Evolutionary conservation across 2,113 vertebrate genomes (phyloP), one percentile per base, ranked within the genome.

Genomic region (Cryptomyrus ogoouensis): DNA sequence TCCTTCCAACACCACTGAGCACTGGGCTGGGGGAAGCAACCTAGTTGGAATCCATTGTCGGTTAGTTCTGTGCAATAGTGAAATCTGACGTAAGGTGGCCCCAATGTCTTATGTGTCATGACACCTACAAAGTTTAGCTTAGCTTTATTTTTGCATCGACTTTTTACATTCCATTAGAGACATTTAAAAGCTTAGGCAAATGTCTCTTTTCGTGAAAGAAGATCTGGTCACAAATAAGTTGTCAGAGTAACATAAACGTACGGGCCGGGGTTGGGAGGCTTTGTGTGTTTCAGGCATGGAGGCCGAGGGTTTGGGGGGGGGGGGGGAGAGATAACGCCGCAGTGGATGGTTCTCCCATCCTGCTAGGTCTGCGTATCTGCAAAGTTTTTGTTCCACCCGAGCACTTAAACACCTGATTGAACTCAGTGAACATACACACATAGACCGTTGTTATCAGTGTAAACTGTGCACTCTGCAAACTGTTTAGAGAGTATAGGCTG

Each of bases 211-310:
- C 5, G 74, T 42, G 74, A 80, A 80, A 19, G 35, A 42, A 39
- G 74, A 39, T n/a, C 46, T 85, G 21, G 42, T 27, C 44, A 44
- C 42, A 49, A 85, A 85, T 50, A 86, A 86, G 83, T 86, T 86
- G 83, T 86, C 83, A 86, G 47, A 86, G 83, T 86, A 86, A 50
- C 47, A 24, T 86, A 50, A 86, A 86, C 83, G 46, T 21, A 24
- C 0, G 42, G 39, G 42, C 9, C 47, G 44, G 6, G 10, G 83
- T n/a, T 85, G 83, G 83, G 8, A 49, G 42, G 46, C 17, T 31
- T 77, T 47, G 21, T 49, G 21, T 47, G 42, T 85, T 46, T 47
- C 83, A n/a, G 19, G 15, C 44, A 27, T 42, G 31, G 66, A 35
- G 66, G 27, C 31, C 1, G 53, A 21, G 53, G 53, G 53, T 35